phyloP scores from a whole-genome alignment of 2,113 vertebrate genomes.

The Equus quagga region DNA sequence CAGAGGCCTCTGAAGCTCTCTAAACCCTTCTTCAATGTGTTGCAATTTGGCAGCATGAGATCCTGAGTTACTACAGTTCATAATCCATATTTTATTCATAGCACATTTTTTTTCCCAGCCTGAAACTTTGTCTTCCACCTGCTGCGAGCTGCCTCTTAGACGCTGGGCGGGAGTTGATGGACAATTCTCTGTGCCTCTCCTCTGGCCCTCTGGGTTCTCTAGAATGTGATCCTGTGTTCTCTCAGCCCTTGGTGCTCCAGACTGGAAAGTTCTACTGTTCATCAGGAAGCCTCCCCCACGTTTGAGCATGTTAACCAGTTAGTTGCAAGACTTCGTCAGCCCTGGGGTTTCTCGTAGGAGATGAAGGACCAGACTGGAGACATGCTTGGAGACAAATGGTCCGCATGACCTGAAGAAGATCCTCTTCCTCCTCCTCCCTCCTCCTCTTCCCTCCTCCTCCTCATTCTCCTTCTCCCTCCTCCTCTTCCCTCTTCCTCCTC shows the following conservation, averaged over 20 bases:
- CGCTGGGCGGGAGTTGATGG: fast-evolving
- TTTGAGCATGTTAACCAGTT: background rate
- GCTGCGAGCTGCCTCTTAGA: background rate
- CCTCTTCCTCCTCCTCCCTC: background rate
- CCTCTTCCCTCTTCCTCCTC: background rate
- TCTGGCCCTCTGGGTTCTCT: background rate
- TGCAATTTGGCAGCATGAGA: background rate
- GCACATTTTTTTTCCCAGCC: background rate
- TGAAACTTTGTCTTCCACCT: background rate
- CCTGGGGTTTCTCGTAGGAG: background rate
- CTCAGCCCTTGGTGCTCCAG: background rate
- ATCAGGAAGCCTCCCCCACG: background rate
- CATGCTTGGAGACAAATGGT: background rate
- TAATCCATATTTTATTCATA: background rate
- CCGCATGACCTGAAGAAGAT: background rate
- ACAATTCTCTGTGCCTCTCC: background rate
- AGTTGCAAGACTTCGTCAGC: background rate
- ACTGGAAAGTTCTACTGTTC: background rate
- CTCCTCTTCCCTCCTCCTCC: fast-evolving
- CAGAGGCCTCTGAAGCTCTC: background rate
- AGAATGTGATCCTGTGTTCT: background rate
- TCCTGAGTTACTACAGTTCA: background rate
- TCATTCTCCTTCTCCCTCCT: background rate
- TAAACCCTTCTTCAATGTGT: background rate
- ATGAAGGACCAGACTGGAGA: background rate